Base-by-base conservation (phyloP, 2,797 vertebrate genomes). In the Oreochromis grahami region DNA sequence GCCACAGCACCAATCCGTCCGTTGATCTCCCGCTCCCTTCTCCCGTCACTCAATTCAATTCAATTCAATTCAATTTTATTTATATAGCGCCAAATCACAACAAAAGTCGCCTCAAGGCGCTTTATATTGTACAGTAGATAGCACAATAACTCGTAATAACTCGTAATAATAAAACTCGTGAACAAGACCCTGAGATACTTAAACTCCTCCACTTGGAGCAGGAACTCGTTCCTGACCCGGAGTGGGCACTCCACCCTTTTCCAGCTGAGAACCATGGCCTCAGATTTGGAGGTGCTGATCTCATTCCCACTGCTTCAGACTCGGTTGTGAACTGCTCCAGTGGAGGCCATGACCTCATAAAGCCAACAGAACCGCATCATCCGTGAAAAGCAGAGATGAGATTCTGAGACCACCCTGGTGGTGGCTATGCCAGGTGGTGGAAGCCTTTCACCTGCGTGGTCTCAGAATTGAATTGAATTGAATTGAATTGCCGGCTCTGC, bases 1-100 rank as follows among this genome's bases (percentile, higher is more conserved):
- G 52, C 55, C 0, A 26, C 26, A 9, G 55, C 55, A 10, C 8
- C 55, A 0, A 0, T 6, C 29, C 29, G 0, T 58, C 56, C 34
- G 29, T 58, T 15, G 0, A 58, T 19, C 5, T 34, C 52, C 5
- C 2, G 7, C 45, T 50, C 5, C 3, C 19, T 51, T 3, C 51
- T 53, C 14, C 29, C 8, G 0, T 56, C 55, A 32, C 55, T 26
- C 24, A 26, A 26, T 26, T 26, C 24, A 26, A 26, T 26, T 26
- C 24, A 26, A 26, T 26, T 26, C 24, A 26, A 26, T 26, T 26
- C 24, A 26, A 26, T 26, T 26, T 26, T 26, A 26, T 26, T 26
- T 26, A 26, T 26, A 26, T 26, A 26, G 24, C 24, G 24, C 24
- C 24, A 26, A 26, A 26, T 26, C 24, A 26, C 24, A 26, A 26